Percentiles rank a stretch among this genome's conserved stretches.
phyloP scores from a whole-genome alignment of 2,888 invertebrate species.

The Amphipyra berbera region DNA sequence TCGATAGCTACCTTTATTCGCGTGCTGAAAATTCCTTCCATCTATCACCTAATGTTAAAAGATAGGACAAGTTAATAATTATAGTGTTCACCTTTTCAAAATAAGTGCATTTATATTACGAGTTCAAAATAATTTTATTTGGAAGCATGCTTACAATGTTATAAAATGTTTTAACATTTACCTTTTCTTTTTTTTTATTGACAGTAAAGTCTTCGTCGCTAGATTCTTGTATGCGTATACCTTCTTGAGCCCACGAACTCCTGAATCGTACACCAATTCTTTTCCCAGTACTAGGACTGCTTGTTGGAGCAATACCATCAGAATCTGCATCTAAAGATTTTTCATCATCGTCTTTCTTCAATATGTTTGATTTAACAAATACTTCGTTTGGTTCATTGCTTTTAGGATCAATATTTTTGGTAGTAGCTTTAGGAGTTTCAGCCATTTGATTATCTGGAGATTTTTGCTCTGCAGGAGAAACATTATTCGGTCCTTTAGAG shows the following conservation, averaged over 20 bases:
- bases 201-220: conserved; percentile 79
- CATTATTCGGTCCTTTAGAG: conserved; percentile 24
- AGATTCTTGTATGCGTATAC: conserved; percentile 70
- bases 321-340: conserved; percentile 80
- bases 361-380: conserved; percentile 40
- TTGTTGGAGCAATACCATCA: conserved; percentile 75
- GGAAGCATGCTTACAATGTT: conserved; percentile 34
- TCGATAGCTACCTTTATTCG: conserved; percentile 74
- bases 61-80: conserved; percentile 61
- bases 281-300: conserved; percentile 75
- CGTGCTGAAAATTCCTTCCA: conserved; percentile 71
- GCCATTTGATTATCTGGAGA: conserved; percentile 11
- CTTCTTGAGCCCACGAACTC: conserved; percentile 79
- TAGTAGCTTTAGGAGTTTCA: conserved; percentile 45
- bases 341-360: conserved; percentile 85
- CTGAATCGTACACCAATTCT: conserved; percentile 81
- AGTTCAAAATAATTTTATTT: conserved; percentile 23
- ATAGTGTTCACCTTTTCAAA: conserved; percentile 16
- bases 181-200: conserved; percentile 79
- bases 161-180: conserved; percentile 49
- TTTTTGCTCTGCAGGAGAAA: conserved; percentile 63
- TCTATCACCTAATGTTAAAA: conserved; percentile 79
- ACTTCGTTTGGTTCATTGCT: conserved; percentile 28
- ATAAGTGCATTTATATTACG: conserved; percentile 29
- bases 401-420: conserved; percentile 33